A percentile compares a stretch with the other conserved stretches of the same genome.
These are phyloP conservation scores for Xylophagus ater DNA, from an alignment of 2,888 invertebrate species.

Conservation along the genomic window DNA sequence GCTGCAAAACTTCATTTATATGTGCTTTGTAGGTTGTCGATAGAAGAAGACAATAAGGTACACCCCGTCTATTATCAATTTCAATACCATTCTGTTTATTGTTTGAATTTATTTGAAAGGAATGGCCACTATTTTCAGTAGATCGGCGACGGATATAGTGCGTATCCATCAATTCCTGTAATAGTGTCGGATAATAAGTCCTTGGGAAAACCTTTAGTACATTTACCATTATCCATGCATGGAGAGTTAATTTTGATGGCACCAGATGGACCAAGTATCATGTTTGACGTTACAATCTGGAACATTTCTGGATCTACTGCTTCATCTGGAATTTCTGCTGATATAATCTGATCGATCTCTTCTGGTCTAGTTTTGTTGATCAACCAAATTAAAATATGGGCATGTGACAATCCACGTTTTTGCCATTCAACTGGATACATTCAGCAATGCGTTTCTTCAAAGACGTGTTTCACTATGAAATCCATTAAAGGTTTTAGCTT, in stretches of 20 bases:
- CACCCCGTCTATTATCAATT: conserved; percentile 27
- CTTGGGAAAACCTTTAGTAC: conserved; percentile 23
- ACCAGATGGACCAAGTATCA: conserved; percentile 26
- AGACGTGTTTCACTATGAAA: no score
- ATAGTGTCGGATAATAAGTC: conserved; percentile 20
- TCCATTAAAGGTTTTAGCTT: no score
- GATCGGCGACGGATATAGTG: conserved; percentile 24
- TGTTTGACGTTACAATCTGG: conserved; percentile 12
- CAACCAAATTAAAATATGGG: no score
- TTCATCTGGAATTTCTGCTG: no score
- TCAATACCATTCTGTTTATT: conserved; percentile 1
- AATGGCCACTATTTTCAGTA: conserved; percentile 22
- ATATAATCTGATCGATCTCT: no score
- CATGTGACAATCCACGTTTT: no score
- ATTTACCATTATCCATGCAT: conserved; percentile 30
- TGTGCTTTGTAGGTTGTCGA: conserved; percentile 25
- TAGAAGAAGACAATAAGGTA: conserved; percentile 26
- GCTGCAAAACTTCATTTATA: conserved; percentile 32
- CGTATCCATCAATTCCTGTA: conserved; percentile 26
- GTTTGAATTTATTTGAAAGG: conserved; percentile 17
- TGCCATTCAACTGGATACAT: no score
- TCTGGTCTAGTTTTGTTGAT: no score
- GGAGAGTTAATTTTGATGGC: no score
- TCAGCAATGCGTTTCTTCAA: no score
- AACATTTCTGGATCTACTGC: conserved; percentile 8